phyloP scores from a whole-genome alignment of 1,140 invertebrate genomes.

The Drosophila bipectinata region DNA sequence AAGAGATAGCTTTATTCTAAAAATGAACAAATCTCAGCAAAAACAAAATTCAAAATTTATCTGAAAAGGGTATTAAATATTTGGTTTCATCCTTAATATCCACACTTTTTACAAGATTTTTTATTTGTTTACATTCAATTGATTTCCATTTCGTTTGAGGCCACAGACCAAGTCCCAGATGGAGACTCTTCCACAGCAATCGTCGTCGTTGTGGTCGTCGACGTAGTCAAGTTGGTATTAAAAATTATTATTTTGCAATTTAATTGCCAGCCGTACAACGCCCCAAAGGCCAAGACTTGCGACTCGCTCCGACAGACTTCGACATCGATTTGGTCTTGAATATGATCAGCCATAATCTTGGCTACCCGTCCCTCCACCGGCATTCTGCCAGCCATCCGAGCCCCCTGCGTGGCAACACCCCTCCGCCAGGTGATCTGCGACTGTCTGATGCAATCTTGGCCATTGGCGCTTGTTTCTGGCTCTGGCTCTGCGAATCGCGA shows the following conservation, averaged over 20 bases:
- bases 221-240: constrained; percentile 56
- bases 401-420: background rate
- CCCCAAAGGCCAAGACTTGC: constrained; percentile 62
- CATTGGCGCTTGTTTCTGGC: constrained; percentile 45
- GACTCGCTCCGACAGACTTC: constrained; percentile 46
- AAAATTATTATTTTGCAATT: constrained; percentile 81
- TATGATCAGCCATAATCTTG: constrained; percentile 43
- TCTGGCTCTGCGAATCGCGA: constrained; percentile 29
- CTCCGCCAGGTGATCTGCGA: constrained; percentile 2
- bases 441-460: constrained; percentile 70
- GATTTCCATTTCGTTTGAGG: constrained; percentile 76
- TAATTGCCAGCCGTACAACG: constrained; percentile 63
- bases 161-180: constrained; percentile 37
- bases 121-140: constrained; percentile 40
- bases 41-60: too few relatives aligned
- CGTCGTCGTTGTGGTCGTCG: constrained; percentile 16
- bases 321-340: constrained; percentile 79
- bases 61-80: constrained; percentile 16
- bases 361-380: background rate
- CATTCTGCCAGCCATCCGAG: background rate
- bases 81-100: background rate
- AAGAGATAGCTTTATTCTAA: too few relatives aligned
- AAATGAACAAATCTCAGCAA: too few relatives aligned
- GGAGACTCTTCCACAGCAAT: constrained; percentile 35
- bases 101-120: background rate